Evolutionary conservation across 2,888 invertebrate species (phyloP).

Genomic region (Hololepta plana): DNA sequence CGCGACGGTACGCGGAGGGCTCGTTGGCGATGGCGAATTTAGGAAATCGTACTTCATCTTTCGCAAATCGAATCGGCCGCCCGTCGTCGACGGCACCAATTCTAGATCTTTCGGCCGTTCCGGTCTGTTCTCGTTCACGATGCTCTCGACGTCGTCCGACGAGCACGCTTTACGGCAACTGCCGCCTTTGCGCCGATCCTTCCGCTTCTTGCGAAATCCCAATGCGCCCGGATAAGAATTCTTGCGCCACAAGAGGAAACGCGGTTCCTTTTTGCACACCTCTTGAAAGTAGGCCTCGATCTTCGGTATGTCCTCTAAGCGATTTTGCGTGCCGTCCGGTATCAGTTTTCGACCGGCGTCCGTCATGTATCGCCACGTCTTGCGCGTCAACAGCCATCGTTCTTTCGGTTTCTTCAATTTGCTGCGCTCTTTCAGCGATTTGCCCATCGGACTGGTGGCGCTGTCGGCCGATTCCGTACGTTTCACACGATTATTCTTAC

Average conservation of each 20-base stretch:
- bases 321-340: constrained; percentile 60
- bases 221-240: constrained; percentile 63
- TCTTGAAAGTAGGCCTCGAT: constrained; percentile 74
- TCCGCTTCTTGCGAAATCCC: constrained; percentile 33
- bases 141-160: constrained; percentile 41
- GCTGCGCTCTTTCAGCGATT: constrained; percentile 32
- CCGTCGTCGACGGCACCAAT: constrained; percentile 23
- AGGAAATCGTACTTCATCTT: constrained; percentile 51
- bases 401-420: constrained; percentile 45
- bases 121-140: constrained; percentile 27
- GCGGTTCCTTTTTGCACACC: constrained; percentile 58
- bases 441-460: constrained; percentile 31
- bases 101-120: constrained; percentile 26
- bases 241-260: constrained; percentile 67
- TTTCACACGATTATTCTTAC: too few species aligned
- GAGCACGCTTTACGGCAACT: constrained; percentile 49
- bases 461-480: constrained; percentile 29
- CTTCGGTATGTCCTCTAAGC: constrained; percentile 57
- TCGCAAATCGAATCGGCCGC: constrained; percentile 48
- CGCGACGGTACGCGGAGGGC: too few species aligned
- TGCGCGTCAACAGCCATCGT: constrained; percentile 72
- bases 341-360: constrained; percentile 72
- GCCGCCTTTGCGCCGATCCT: constrained; percentile 41
- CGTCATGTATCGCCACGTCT: constrained; percentile 88
- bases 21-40: constrained; percentile 26